These are phyloP conservation scores for Hippoglossus hippoglossus DNA, from an alignment of 2,797 vertebrate genomes.

Conservation along the genomic window DNA sequence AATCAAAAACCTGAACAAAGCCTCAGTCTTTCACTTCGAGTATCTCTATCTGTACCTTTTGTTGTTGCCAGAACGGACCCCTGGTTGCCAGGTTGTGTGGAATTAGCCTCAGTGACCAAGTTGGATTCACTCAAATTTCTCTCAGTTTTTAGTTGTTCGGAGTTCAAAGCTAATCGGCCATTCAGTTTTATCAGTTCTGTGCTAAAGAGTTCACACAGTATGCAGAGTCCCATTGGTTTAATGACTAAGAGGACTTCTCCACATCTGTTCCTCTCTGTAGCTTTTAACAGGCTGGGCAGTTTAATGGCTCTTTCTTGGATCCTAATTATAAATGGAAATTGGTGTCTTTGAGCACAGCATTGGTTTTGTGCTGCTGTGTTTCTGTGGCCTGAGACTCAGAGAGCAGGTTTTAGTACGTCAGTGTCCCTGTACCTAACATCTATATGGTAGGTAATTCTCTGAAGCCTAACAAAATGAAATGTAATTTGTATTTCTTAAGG, in stretches of 20 bases:
- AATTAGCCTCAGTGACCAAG: slow-evolving; percentile 1
- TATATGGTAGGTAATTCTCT: neutral
- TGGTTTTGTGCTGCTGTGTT: neutral
- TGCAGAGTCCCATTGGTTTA: too few relatives aligned
- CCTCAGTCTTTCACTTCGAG: slow-evolving; percentile 4
- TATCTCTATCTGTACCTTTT: neutral
- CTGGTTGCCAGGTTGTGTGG: neutral
- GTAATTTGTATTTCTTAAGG: neutral
- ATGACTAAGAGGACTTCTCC: neutral
- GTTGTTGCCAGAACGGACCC: neutral
- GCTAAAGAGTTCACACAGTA: neutral
- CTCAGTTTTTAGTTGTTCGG: slow-evolving; percentile 3
- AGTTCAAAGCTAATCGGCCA: neutral
- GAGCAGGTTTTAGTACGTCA: neutral
- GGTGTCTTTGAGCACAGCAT: neutral
- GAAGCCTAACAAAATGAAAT: slow-evolving; percentile 1
- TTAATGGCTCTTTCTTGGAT: slow-evolving; percentile 9
- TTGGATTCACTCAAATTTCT: slow-evolving; percentile 15
- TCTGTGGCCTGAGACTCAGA: neutral
- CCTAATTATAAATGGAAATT: slow-evolving; percentile 15
- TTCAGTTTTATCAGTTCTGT: neutral
- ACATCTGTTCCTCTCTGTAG: neutral
- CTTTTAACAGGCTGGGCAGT: slow-evolving; percentile 8
- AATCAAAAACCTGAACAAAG: neutral
- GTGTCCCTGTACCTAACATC: neutral